Conservation (phyloP, 2,797 vertebrate genomes). For the Sebastes nivosus region DNA sequence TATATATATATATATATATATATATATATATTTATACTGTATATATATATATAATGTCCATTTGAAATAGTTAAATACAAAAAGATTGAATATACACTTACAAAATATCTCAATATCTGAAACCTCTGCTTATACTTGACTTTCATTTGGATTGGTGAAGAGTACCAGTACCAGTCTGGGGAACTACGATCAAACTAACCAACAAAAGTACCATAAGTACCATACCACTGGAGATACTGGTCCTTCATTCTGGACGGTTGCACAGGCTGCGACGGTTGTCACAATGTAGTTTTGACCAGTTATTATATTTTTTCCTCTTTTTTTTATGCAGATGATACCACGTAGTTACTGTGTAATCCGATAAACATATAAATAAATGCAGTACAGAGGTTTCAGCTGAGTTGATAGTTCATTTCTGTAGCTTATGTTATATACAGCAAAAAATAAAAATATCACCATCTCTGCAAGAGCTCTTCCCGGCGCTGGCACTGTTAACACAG, state of each 20-base stretch:
- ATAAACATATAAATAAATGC: conserved; percentile 70
- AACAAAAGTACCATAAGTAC: conserved; percentile 48
- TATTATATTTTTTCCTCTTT: background rate
- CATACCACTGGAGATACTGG: conserved; percentile 12
- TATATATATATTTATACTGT: background rate
- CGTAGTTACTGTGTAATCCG: conserved; percentile 47
- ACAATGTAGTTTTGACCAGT: conserved; percentile 27
- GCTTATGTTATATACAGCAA: conserved; percentile 84
- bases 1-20: background rate
- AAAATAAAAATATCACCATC: conserved; percentile 69
- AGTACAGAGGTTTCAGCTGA: conserved; percentile 75
- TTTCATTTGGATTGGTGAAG: conserved; percentile 41
- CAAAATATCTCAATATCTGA: conserved; percentile 71
- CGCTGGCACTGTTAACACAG: conserved; percentile 58
- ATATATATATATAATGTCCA: conserved; percentile 49
- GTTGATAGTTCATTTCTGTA: conserved; percentile 72
- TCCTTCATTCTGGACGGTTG: conserved; percentile 41
- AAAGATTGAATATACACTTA: conserved; percentile 78
- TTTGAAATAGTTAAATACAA: conserved; percentile 80
- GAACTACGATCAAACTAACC: conserved; percentile 21
- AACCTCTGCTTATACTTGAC: conserved; percentile 69
- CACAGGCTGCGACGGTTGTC: conserved; percentile 13
- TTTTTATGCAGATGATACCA: conserved; percentile 34
- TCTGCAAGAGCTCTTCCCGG: conserved; percentile 54
- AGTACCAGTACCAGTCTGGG: conserved; percentile 56